Evolutionary conservation across 2,888 invertebrate species (phyloP), one percentile per base, ranked within the genome.

Genomic region (Sceliomorpha sp.): DNA sequence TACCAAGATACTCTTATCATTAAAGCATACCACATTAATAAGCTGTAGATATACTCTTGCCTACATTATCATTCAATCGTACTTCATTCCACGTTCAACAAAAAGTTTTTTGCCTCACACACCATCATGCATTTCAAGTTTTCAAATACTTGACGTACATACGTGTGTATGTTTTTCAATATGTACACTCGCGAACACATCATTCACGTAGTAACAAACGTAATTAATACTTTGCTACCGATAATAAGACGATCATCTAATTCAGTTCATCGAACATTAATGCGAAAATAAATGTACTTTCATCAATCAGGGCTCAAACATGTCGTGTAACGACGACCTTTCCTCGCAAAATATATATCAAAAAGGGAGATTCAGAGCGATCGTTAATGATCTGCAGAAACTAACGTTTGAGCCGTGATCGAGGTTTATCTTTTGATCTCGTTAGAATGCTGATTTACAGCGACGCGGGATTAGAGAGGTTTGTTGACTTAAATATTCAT

Each of bases 231-330:
- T 50, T 60, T 60, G 60, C 53, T 50, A 66, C 39, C 27, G 59
- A 55, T 27, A 48, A 64, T 63, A 63, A 37, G 36, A 55, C 45
- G 50, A 39, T 47, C 34, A 14, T 64, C 55, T 36, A 64, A 45
- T 27, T 20, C 50, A 45, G 55, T 48, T 62, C 34, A 53, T 40
- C 55, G 55, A 59, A 26, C 17, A 29, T 64, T 55, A 55, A 50
- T 42, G 64, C 45, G 12, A 58, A 60, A 60, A 47, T 56, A 42
- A 60, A 62, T 45, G 47, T 42, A 44, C 20, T 44, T 48, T 26
- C 55, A 62, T 68, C 64, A 34, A 70, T 70, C 70, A 70, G n/a
- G 50, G 66, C 55, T 66, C 70, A 66, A 70, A 70, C 37, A 36
- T 13, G 39, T n/a, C n/a, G n/a, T n/a, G n/a, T n/a, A n/a, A n/a